Evolutionary conservation across 1,140 invertebrate genomes (phyloP).

Genomic region (Macrocentrus cingulum): DNA sequence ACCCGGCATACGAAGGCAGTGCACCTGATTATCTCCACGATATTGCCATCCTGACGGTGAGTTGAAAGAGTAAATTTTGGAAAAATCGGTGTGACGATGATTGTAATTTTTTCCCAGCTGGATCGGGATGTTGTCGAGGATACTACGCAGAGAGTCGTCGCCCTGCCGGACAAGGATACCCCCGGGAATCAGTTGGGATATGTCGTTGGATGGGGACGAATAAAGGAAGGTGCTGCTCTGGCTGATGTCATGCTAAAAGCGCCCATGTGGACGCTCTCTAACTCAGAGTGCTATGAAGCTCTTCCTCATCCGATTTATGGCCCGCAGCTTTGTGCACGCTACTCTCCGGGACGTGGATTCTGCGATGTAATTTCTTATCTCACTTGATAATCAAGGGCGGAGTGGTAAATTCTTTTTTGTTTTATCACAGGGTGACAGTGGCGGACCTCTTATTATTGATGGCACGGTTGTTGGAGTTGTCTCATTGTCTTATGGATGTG

Average conservation of each 20-base stretch:
- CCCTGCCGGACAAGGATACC: too few relatives aligned
- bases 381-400: neutral
- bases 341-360: neutral
- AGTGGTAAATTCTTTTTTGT: neutral
- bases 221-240: too few relatives aligned
- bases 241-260: neutral
- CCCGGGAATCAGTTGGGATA: too few relatives aligned
- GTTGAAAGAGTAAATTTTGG: too few relatives aligned
- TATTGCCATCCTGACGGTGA: constrained; percentile 3
- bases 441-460: neutral
- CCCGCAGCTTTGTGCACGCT: neutral
- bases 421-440: constrained; percentile 2
- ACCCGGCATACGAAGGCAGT: neutral
- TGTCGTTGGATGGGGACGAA: too few relatives aligned
- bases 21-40: neutral
- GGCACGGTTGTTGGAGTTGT: neutral
- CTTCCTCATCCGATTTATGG: neutral
- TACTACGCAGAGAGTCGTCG: too few relatives aligned
- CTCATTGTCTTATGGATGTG: neutral
- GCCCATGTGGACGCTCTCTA: neutral
- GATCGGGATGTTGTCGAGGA: too few relatives aligned
- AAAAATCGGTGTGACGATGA: neutral
- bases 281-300: neutral
- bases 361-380: constrained; percentile 4
- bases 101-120: neutral